Percentiles rank a stretch among this genome's conserved stretches.
These are phyloP conservation scores for Peribatodes rhomboidaria DNA, from an alignment of 2,888 invertebrate species.

Conservation along the genomic window DNA sequence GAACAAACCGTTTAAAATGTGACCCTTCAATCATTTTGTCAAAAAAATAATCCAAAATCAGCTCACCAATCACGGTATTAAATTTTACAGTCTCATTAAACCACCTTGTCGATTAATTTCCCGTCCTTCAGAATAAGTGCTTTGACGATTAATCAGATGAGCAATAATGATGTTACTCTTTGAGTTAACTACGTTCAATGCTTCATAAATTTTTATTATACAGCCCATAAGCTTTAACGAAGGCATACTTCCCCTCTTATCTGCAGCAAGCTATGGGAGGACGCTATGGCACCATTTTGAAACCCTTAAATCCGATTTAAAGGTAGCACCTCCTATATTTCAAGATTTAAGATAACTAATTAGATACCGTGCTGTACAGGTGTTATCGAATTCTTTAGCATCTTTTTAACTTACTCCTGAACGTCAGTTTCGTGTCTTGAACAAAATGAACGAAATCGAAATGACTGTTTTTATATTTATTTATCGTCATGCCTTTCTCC, in stretches of 20 bases:
- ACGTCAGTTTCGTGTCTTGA: too few relatives aligned
- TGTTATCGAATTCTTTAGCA: too few relatives aligned
- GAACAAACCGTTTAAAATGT: background rate
- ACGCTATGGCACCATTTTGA: slow-evolving; percentile 2
- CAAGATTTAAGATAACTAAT: background rate
- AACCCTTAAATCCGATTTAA: background rate
- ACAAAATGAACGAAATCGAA: too few relatives aligned
- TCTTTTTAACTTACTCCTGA: too few relatives aligned
- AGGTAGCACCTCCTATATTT: background rate
- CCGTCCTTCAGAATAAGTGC: slow-evolving; percentile 18
- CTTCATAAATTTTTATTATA: slow-evolving; percentile 33
- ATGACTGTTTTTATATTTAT: too few relatives aligned
- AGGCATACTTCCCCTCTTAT: slow-evolving; percentile 24
- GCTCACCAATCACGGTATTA: background rate
- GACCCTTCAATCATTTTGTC: too few relatives aligned
- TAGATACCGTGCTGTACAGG: background rate
- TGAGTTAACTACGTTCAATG: slow-evolving; percentile 21
- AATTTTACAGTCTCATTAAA: background rate
- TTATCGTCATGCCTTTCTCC: too few relatives aligned
- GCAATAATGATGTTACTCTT: slow-evolving; percentile 12
- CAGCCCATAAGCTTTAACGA: slow-evolving; percentile 25
- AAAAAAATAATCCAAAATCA: background rate
- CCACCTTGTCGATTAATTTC: slow-evolving; percentile 5
- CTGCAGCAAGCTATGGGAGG: slow-evolving; percentile 15
- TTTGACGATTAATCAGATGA: slow-evolving; percentile 18